Base-by-base conservation (phyloP, 2,113 vertebrate species). In the Saccopteryx leptura region DNA sequence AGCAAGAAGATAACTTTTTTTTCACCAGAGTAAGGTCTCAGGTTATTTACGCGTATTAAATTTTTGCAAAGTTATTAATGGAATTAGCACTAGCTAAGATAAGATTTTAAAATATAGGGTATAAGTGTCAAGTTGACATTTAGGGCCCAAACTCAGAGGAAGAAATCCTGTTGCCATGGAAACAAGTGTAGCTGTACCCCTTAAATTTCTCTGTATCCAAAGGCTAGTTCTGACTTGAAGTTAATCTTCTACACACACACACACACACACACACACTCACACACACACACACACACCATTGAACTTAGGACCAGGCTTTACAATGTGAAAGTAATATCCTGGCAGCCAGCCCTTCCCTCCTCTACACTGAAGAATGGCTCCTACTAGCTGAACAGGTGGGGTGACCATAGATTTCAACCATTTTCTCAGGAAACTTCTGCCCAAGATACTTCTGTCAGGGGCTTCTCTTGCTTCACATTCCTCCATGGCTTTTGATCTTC, bases 11-110 rank as follows among this genome's bases (percentile, higher is more conserved):
- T 78, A 84, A 89, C 75, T 76, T 84, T 75, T 94, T 39, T 89
- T 58, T 52, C 7, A 82, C 7, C 69, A 23, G 4, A 52, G 3
- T 39, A 60, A 56, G 5, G 7, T 85, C 28, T 75, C 68, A 75
- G 14, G 18, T 46, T 74, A 9, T 48, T 28, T 82, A 75, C 95
- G 15, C 50, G 24, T 84, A 18, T 14, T 68, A 68, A 54, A 1
- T 9, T 83, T 90, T 68, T 68, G 26, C 88, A 39, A 52, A 91
- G 69, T 83, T 5, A 10, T 28, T 87, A 95, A 96, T 92, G 18
- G 17, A 92, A 96, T 95, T 65, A 48, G 5, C 50, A 21, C 79
- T 75, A 95, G 75, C 19, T 33, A 88, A 95, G 56, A 94, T 82
- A 69, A 2, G 0, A 14, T 78, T 68, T 93, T 89, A 88, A 66